Base-by-base conservation (phyloP, 2,888 invertebrate genomes). In the Drosophila flavopinicola region DNA sequence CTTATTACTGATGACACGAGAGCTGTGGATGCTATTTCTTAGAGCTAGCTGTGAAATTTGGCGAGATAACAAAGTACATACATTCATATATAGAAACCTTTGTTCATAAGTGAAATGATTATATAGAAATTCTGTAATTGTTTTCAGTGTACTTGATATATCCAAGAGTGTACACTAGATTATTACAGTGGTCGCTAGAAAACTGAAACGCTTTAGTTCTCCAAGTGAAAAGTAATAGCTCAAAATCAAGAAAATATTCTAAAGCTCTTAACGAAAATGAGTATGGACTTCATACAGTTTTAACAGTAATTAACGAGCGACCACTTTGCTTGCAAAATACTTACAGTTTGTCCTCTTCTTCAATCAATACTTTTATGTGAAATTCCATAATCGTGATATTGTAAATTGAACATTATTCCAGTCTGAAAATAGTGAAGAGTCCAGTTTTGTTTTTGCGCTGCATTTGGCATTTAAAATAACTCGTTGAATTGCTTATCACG, bases 351-450 rank as follows among this genome's bases (percentile, higher is more conserved):
- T n/a, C n/a, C 6, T 17, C 15, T 6, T 24, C 6, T 4, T 30
- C 13, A n/a, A 30, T 27, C 32, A 3, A 4, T 35, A 33, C 10
- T 9, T 39, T 70, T 64, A 53, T 49, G 25, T 27, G 35, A 64
- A 67, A 54, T 27, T 63, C 25, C 48, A 11, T 45, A 54, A 67
- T 67, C 71, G 66, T 64, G 56, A 45, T 35, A 32, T 27, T 9
- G 27, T 11, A 6, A 29, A 2, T 44, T 4, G 10, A 44, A 37
- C 30, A 51, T n/a, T 9, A 6, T 38, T 39, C 17, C 54, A 51
- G 6, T 20, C 3, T 6, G n/a, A 11, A 33, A 23, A 6, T 37
- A 11, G 10, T 45, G 13, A 51, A 49, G 17, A 69, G 33, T 53
- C 54, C 53, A 27, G 30, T 17, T 30, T 17, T n/a, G n/a, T 27